Conservation (phyloP, 53 echinoderm and acorn worm species). For the Arbacia lixula region DNA sequence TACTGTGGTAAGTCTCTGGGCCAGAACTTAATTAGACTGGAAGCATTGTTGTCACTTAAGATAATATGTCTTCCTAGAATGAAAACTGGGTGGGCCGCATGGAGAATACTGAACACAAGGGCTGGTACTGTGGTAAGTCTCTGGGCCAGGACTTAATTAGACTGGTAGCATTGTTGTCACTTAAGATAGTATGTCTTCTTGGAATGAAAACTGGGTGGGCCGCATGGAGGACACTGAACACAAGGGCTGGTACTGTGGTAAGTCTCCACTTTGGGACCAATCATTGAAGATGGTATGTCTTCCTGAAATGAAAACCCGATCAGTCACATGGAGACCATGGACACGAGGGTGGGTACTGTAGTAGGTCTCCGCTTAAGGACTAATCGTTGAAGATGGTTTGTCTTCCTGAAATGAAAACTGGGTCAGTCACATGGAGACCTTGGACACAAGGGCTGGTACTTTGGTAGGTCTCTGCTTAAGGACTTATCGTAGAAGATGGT, state of each 20-base stretch:
- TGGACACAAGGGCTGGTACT: conserved; percentile 94
- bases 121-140: conserved; percentile 96
- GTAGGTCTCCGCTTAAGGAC: too few species aligned
- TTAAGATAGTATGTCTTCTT: too few species aligned
- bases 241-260: conserved; percentile 98
- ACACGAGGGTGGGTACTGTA: conserved; percentile 95
- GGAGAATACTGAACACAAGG: conserved; percentile 88
- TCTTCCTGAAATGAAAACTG: conserved; percentile 98
- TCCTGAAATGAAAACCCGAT: conserved; percentile 98
- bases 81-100: conserved; percentile 93
- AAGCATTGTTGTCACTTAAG: too few species aligned
- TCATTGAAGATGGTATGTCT: too few species aligned
- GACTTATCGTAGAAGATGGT: too few species aligned
- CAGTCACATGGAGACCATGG: conserved; percentile 83
- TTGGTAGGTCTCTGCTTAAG: conserved; percentile 86
- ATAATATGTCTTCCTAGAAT: too few species aligned
- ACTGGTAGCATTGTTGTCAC: too few species aligned
- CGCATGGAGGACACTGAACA: conserved; percentile 90
- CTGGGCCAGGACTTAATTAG: too few species aligned
- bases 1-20: conserved; percentile 93
- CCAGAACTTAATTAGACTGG: too few species aligned
- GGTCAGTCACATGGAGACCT: conserved; percentile 89
- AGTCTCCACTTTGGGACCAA: too few species aligned
- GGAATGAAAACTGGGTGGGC: conserved; percentile 96
- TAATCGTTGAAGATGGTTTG: too few species aligned